Percentiles rank a stretch among this genome's conserved stretches.
Evolutionary conservation across 2,888 invertebrate species (phyloP).

Genomic region (Aleiodes leptofemur): DNA sequence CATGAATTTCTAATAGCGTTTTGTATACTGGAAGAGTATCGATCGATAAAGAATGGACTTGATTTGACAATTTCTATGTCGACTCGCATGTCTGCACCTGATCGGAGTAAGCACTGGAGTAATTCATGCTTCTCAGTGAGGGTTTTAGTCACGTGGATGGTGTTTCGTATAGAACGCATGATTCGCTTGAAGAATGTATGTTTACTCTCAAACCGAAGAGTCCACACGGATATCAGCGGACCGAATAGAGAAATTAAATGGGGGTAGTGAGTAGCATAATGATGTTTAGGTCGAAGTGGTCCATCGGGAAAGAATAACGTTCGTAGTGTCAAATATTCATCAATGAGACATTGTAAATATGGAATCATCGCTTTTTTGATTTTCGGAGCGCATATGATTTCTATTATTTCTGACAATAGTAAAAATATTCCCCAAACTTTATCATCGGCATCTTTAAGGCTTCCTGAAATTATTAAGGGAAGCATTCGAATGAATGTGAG

Average conservation of each 20-base stretch:
- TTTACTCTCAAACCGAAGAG: constrained; percentile 57
- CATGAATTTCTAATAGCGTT: neutral
- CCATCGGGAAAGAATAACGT: constrained; percentile 16
- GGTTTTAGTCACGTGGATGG: too few species aligned
- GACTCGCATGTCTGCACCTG: constrained; percentile 44
- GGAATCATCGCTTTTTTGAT: constrained; percentile 44
- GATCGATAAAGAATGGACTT: constrained; percentile 42
- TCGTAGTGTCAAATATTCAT: constrained; percentile 44
- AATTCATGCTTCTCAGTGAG: constrained; percentile 50
- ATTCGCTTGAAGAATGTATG: constrained; percentile 56
- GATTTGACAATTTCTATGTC: constrained; percentile 37
- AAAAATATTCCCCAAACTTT: constrained; percentile 41
- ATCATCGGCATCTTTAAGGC: constrained; percentile 39
- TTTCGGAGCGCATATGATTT: constrained; percentile 40
- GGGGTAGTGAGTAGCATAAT: constrained; percentile 47
- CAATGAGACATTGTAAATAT: constrained; percentile 42
- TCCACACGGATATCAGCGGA: constrained; percentile 51
- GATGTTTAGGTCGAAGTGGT: constrained; percentile 49
- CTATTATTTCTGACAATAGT: constrained; percentile 47
- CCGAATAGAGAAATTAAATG: constrained; percentile 48
- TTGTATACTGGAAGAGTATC: neutral
- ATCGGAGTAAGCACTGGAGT: constrained; percentile 46
- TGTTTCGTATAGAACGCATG: constrained; percentile 28
- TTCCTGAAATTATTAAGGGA: neutral
- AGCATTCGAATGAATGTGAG: neutral